Percentiles rank a stretch among this genome's conserved stretches.
These are phyloP conservation scores for Perdita meconis DNA, from an alignment of 2,888 invertebrate genomes.

Conservation along the genomic window DNA sequence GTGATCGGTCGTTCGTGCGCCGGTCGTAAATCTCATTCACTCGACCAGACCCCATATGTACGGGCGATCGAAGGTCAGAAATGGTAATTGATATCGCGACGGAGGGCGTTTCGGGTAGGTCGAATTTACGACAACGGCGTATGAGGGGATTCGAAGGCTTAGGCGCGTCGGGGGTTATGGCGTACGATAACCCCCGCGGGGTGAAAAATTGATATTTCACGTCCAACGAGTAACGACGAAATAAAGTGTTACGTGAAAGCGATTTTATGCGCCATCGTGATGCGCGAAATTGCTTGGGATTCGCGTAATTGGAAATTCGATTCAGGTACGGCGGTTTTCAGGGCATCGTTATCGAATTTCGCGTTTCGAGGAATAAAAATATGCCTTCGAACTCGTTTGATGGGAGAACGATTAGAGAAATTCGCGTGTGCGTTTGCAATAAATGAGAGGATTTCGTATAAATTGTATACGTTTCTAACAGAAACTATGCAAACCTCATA, in stretches of 20 bases:
- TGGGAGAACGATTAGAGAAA: neutral
- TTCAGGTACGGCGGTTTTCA: neutral
- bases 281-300: slow-evolving; percentile 14
- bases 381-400: neutral
- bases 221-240: neutral
- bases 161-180: neutral
- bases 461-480: no score
- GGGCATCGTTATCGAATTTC: neutral
- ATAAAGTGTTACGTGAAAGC: slow-evolving; percentile 17
- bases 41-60: slow-evolving; percentile 28
- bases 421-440: no score
- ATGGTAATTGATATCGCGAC: slow-evolving; percentile 52
- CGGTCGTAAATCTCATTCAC: slow-evolving; percentile 53
- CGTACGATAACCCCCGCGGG: neutral
- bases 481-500: no score
- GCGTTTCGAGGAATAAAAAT: neutral
- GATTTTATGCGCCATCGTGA: slow-evolving; percentile 6
- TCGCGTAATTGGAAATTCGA: slow-evolving; percentile 6
- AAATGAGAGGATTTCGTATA: no score
- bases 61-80: slow-evolving; percentile 57
- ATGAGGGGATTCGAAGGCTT: slow-evolving; percentile 19
- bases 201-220: slow-evolving; percentile 20
- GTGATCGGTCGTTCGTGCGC: slow-evolving; percentile 28
- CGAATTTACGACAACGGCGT: slow-evolving; percentile 37
- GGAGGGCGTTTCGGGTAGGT: slow-evolving; percentile 5